A percentile compares a stretch with the other conserved stretches of the same genome.
phyloP scores from a whole-genome alignment of 2,797 vertebrate species.

The Notolepis coatsorum region DNA sequence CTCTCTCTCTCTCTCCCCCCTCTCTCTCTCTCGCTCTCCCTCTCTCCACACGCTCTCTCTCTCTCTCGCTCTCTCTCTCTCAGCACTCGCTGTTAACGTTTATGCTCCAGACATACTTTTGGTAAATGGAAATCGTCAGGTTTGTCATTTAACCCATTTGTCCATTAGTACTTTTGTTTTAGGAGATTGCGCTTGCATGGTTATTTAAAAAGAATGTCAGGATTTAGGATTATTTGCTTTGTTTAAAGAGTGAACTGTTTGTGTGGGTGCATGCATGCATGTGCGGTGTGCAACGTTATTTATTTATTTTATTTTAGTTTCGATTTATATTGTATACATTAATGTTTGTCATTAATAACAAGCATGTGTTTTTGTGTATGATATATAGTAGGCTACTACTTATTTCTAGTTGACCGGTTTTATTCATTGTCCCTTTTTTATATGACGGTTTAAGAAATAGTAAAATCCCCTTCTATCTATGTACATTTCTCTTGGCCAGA shows the following conservation, averaged over 20 bases:
- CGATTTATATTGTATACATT: background rate
- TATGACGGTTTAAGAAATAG: no score
- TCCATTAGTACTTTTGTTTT: constrained; percentile 12
- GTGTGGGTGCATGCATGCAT: background rate
- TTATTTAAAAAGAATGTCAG: constrained; percentile 12
- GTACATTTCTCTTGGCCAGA: no score
- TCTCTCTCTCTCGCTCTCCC: constrained; percentile 17
- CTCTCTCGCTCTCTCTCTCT: constrained; percentile 9
- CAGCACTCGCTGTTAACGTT: no score
- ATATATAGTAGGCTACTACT: background rate
- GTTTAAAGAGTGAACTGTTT: background rate
- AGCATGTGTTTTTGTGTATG: background rate
- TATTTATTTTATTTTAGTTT: constrained; percentile 6
- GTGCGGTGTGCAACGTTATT: constrained; percentile 2
- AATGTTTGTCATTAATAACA: background rate
- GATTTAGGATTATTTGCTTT: background rate
- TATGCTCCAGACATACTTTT: constrained; percentile 19
- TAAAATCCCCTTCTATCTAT: no score
- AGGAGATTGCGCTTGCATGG: background rate
- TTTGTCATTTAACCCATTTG: constrained; percentile 37
- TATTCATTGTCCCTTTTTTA: no score
- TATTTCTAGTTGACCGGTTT: no score
- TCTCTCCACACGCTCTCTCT: no score
- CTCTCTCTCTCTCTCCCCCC: constrained; percentile 12
- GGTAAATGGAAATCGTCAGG: constrained; percentile 58